phyloP scores from a whole-genome alignment of 2,888 invertebrate genomes.

The Cecidostiba fungosa region DNA sequence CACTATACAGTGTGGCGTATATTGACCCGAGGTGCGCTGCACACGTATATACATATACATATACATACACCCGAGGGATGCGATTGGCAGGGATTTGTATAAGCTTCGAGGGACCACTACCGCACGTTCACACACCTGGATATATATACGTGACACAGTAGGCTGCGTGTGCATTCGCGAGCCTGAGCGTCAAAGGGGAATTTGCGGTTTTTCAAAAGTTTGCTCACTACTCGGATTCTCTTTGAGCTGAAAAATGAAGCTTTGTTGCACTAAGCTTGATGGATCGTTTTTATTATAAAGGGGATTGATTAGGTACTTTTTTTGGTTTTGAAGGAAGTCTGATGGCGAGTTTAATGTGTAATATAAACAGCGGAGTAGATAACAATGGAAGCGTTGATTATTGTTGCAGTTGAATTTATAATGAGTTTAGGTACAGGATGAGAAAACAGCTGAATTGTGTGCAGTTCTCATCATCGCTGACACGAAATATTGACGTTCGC shows the following conservation, averaged over 20 bases:
- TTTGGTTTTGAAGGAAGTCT: not conserved
- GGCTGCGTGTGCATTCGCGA: too few relatives aligned
- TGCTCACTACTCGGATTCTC: not conserved
- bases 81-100: conserved; percentile 37
- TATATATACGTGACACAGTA: not conserved
- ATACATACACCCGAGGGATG: not conserved
- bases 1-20: not conserved
- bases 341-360: not conserved
- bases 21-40: conserved; percentile 12
- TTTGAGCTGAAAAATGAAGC: not conserved
- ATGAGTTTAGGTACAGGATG: not conserved
- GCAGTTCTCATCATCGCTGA: not conserved
- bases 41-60: not conserved
- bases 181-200: conserved; percentile 17
- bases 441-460: not conserved
- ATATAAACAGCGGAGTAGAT: not conserved
- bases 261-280: not conserved
- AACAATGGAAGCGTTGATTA: too few relatives aligned
- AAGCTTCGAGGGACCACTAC: not conserved
- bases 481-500: not conserved
- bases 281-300: too few relatives aligned
- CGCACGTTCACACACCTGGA: not conserved
- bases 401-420: not conserved
- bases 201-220: not conserved
- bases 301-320: not conserved